Conservation (phyloP, 2,797 vertebrate genomes). For the Catamblyrhynchus diadema region DNA sequence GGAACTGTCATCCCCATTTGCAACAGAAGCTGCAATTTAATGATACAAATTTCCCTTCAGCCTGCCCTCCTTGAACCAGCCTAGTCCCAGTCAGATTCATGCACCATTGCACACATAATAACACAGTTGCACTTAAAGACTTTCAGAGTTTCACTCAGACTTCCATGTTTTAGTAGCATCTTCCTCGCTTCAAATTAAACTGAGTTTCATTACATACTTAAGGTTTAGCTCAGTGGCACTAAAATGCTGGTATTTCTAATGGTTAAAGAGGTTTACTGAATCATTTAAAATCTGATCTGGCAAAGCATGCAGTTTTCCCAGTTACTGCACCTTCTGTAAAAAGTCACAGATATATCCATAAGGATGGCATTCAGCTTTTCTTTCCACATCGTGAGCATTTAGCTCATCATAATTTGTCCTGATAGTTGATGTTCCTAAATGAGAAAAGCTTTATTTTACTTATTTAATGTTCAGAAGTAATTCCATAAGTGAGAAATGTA, state of each 20-base stretch:
- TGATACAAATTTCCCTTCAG: constrained; percentile 17
- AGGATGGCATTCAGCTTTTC: neutral
- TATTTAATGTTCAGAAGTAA: neutral
- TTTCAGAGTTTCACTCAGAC: neutral
- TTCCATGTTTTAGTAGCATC: neutral
- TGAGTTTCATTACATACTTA: neutral
- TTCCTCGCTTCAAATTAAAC: neutral
- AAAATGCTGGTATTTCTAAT: neutral
- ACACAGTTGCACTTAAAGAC: neutral
- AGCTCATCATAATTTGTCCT: neutral
- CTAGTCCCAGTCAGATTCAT: neutral
- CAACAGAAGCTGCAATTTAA: constrained; percentile 26
- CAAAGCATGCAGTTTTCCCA: neutral
- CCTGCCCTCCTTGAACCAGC: neutral
- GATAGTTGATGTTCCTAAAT: neutral
- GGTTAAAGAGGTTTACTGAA: neutral
- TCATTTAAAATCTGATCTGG: neutral
- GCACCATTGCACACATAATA: neutral
- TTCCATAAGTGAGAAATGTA: neutral
- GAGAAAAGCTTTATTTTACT: neutral
- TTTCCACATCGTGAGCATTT: neutral
- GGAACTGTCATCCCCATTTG: constrained; percentile 47
- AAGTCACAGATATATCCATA: neutral
- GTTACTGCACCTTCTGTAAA: neutral
- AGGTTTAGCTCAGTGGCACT: neutral